These are phyloP conservation scores for Nebria brevicollis DNA, from an alignment of 2,888 invertebrate genomes.

Conservation along the genomic window DNA sequence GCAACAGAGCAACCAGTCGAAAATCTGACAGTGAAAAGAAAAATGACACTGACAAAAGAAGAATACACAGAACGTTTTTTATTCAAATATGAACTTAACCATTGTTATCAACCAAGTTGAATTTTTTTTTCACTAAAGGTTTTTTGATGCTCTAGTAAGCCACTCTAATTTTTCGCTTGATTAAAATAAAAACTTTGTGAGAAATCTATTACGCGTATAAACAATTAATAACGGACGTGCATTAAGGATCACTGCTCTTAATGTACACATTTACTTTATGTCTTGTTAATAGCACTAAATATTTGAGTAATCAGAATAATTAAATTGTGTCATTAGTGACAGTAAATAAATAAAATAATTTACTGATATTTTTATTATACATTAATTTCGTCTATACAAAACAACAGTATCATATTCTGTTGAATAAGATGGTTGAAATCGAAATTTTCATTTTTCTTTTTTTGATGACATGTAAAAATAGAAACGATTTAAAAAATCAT, in stretches of 20 bases:
- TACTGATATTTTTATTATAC: too few species aligned
- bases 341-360: too few species aligned
- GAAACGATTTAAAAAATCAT: not conserved
- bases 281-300: too few species aligned
- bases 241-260: too few species aligned
- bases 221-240: too few species aligned
- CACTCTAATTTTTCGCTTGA: not conserved
- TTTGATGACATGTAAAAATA: not conserved
- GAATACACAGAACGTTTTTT: not conserved
- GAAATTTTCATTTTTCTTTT: not conserved
- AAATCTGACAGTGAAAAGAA: slow-evolving; percentile 26
- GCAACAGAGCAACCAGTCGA: slow-evolving; percentile 7
- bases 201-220: too few species aligned
- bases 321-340: too few species aligned
- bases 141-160: not conserved
- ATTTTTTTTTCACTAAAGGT: not conserved
- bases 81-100: not conserved
- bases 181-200: too few species aligned
- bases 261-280: too few species aligned
- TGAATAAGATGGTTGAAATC: not conserved
- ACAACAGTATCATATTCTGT: too few species aligned
- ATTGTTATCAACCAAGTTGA: not conserved
- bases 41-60: slow-evolving; percentile 33
- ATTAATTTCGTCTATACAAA: too few species aligned
- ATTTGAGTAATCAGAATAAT: too few species aligned